Evolutionary conservation across 2,888 invertebrate species (phyloP).

Genomic region (Geophilus truncorum): DNA sequence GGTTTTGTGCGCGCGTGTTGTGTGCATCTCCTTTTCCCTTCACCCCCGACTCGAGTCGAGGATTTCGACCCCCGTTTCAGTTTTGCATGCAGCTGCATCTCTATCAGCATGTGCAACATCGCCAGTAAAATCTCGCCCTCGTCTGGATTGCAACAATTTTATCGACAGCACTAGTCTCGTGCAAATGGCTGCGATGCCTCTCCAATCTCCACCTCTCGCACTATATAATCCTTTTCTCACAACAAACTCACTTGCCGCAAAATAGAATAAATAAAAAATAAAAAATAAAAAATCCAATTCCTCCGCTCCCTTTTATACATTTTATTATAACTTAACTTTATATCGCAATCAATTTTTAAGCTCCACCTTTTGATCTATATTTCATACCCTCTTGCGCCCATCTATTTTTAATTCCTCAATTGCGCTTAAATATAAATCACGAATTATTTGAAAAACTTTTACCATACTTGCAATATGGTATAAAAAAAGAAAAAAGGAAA

Average conservation of each 20-base stretch:
- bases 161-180: conserved; percentile 16
- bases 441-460: not conserved
- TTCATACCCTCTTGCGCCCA: not conserved
- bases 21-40: conserved; percentile 17
- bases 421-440: not conserved
- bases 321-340: not conserved
- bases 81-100: conserved; percentile 27
- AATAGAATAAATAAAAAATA: not conserved
- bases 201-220: conserved; percentile 13
- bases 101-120: conserved; percentile 17
- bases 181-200: conserved; percentile 9
- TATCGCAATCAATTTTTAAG: not conserved
- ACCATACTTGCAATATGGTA: not conserved
- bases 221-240: conserved; percentile 3
- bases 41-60: not conserved
- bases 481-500: not conserved
- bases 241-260: conserved; percentile 5
- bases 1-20: not conserved
- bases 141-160: conserved; percentile 27
- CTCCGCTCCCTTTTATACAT: not conserved
- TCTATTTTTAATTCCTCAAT: not conserved
- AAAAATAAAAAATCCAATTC: not conserved
- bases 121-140: conserved; percentile 15
- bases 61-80: conserved; percentile 22
- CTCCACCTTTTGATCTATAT: not conserved